These are phyloP conservation scores for Neodiprion virginianus DNA, from an alignment of 1,140 invertebrate species.

Conservation along the genomic window DNA sequence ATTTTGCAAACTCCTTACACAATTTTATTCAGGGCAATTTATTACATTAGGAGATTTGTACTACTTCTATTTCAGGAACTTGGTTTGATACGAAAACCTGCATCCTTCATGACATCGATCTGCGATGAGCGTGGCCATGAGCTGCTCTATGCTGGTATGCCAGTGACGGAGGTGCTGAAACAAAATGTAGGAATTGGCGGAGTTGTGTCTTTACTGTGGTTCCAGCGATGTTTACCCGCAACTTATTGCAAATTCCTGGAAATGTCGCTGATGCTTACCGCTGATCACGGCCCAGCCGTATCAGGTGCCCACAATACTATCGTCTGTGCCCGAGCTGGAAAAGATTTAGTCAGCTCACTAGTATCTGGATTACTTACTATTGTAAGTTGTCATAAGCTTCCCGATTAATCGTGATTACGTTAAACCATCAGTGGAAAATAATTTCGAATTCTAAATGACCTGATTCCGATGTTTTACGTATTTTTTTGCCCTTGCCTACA, in stretches of 20 bases:
- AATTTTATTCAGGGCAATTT: slow-evolving; percentile 14
- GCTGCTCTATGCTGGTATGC: slow-evolving; percentile 97
- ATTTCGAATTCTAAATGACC: too few relatives aligned
- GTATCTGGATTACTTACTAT: slow-evolving; percentile 98
- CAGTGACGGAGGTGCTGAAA: slow-evolving; percentile 92
- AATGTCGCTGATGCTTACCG: slow-evolving; percentile 99
- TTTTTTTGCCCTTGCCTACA: slow-evolving; percentile 47
- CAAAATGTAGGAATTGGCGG: slow-evolving; percentile 95
- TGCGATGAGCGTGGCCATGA: slow-evolving; percentile 99
- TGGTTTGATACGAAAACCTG: slow-evolving; percentile 97
- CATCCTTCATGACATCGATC: slow-evolving; percentile 99
- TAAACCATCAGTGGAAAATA: not conserved
- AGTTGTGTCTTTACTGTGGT: slow-evolving; percentile 97
- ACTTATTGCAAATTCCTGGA: slow-evolving; percentile 98
- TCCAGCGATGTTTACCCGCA: slow-evolving; percentile 92
- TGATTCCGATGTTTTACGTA: not conserved
- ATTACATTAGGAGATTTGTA: slow-evolving; percentile 17
- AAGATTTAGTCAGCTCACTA: slow-evolving; percentile 96
- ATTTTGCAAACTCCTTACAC: slow-evolving; percentile 13
- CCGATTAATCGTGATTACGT: slow-evolving; percentile 15
- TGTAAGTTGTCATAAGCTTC: slow-evolving; percentile 68
- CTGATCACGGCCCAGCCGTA: slow-evolving; percentile 98
- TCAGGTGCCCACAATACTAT: slow-evolving; percentile 99
- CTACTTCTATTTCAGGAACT: slow-evolving; percentile 75
- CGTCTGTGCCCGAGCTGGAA: slow-evolving; percentile 97